Evolutionary conservation across 2,113 vertebrate species (phyloP), one percentile per base, ranked within the genome.

Genomic region (Notechis scutatus): DNA sequence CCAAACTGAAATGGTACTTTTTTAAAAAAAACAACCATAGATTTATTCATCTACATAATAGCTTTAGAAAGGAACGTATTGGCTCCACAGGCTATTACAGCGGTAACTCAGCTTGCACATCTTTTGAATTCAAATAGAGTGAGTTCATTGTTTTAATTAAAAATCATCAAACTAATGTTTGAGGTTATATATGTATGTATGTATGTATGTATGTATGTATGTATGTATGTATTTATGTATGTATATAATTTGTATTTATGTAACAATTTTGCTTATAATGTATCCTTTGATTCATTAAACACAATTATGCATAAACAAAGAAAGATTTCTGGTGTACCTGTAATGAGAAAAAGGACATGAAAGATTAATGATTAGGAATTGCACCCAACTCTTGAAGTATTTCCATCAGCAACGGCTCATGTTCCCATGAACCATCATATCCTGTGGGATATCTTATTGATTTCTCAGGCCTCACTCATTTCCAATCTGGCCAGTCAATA

Each of bases 401-500:
- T 52, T 90, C 88, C 50, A 55, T 39, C 85, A 94, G 85, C 94
- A 93, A 29, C 1, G 14, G 85, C 4, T 2, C 45, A 89, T 39
- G 91, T 21, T 88, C 85, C 26, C 45, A 91, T 91, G 87, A 57
- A 91, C 64, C 85, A 92, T 92, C 26, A 74, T 90, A 0, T 0
- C 89, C 91, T 86, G 47, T 90, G 87, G 92, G 3, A 93, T 94
- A 94, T 20, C 56, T 85, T 92, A 92, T 85, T 92, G 47, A 59
- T 89, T 94, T 86, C 92, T 87, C 91, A 21, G 42, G n/a, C 69
- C 59, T 94, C 8, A 57, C 92, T 91, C 89, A 95, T 93, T 89
- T 93, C 87, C 93, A 92, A 39, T 93, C 88, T 95, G 95, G 93
- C 92, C 94, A 95, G 21, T 93, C 88, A 18, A 21, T 91, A 89